phyloP scores from a whole-genome alignment of 2,113 vertebrate genomes.

The Leucopsar rothschildi region DNA sequence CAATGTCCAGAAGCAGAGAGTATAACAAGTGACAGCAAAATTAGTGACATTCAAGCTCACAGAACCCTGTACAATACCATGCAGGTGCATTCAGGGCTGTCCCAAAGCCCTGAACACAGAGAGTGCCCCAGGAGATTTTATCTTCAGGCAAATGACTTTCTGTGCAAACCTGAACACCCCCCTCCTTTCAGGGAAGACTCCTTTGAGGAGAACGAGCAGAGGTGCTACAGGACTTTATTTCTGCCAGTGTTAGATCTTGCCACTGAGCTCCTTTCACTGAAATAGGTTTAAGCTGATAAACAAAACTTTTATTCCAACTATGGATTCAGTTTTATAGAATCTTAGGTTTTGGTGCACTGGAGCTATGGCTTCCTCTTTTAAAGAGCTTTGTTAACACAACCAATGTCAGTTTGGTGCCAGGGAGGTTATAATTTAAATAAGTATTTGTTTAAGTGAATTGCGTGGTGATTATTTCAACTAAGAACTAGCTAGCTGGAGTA shows the following conservation, averaged over 20 bases:
- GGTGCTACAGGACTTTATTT: not conserved
- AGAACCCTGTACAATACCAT: not conserved
- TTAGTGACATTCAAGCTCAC: not conserved
- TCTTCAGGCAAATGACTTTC: not conserved
- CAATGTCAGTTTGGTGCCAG: not conserved
- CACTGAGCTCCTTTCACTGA: not conserved
- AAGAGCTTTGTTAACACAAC: not conserved
- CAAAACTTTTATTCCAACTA: not conserved
- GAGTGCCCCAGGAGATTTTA: not conserved
- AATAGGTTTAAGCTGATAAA: not conserved
- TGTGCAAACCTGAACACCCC: not conserved
- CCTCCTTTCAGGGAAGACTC: not conserved
- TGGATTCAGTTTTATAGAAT: not conserved
- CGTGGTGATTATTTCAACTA: not conserved
- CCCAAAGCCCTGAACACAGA: not conserved
- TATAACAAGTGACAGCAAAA: not conserved
- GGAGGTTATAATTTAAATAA: not conserved
- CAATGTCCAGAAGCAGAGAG: not conserved
- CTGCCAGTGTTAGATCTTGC: not conserved
- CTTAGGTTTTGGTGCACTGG: not conserved
- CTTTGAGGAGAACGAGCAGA: not conserved
- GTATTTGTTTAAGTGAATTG: not conserved
- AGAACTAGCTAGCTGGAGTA: not conserved
- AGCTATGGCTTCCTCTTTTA: not conserved
- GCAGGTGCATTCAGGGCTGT: not conserved